A percentile compares a stretch with the other conserved stretches of the same genome.
Conservation (phyloP, 1,140 invertebrate genomes). For the Glossosoma conforme region DNA sequence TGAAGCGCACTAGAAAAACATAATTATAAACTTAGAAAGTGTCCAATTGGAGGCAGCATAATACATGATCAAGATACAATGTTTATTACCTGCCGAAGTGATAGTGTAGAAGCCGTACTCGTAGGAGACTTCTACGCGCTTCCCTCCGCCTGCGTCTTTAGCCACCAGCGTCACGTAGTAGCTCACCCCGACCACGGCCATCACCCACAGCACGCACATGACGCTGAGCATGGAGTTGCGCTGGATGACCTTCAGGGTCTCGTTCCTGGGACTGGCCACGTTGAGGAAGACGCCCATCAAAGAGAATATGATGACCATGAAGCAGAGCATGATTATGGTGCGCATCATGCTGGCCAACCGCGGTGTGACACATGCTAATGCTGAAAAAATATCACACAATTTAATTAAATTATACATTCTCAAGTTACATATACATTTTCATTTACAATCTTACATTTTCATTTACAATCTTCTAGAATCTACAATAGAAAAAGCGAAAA, state of each 20-base stretch:
- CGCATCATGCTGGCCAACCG: constrained; percentile 51
- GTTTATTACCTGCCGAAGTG: constrained; percentile 46
- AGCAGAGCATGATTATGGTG: constrained; percentile 49
- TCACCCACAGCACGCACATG: constrained; percentile 51
- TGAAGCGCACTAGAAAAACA: too few species aligned
- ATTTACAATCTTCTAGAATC: too few species aligned
- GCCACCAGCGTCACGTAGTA: constrained; percentile 51
- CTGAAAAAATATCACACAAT: constrained; percentile 45
- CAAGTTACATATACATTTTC: too few species aligned
- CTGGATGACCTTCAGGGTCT: constrained; percentile 45
- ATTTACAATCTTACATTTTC: too few species aligned
- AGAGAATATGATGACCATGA: constrained; percentile 50
- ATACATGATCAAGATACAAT: too few species aligned
- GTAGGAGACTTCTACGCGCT: constrained; percentile 43
- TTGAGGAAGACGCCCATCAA: constrained; percentile 51
- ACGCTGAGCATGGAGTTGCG: constrained; percentile 51
- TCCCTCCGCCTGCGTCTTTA: constrained; percentile 41
- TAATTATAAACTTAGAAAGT: too few species aligned
- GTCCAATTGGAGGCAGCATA: too few species aligned
- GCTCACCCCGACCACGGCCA: constrained; percentile 51
- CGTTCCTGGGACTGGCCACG: constrained; percentile 46
- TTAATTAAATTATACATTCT: too few species aligned
- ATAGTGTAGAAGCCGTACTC: constrained; percentile 54
- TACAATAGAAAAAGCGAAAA: too few species aligned
- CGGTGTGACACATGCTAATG: constrained; percentile 46